These are phyloP conservation scores for Nanorana parkeri DNA, from an alignment of 2,113 vertebrate species.

Conservation along the genomic window DNA sequence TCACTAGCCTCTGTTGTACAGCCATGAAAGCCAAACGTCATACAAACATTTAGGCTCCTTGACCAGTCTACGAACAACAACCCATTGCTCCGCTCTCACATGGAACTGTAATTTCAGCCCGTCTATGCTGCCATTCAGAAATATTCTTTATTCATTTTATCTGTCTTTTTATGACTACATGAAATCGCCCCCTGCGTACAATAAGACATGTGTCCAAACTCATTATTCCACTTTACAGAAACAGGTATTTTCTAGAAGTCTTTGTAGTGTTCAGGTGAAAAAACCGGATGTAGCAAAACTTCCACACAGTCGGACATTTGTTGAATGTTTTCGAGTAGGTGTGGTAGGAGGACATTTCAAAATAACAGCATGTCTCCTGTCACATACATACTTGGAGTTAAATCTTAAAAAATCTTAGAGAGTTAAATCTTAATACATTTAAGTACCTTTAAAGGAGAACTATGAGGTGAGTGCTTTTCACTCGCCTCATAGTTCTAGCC, in stretches of 20 bases:
- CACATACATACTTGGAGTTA: no score
- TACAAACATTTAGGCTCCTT: background rate
- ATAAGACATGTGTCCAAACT: conserved; percentile 13
- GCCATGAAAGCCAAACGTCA: background rate
- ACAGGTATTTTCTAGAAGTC: background rate
- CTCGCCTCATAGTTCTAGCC: no score
- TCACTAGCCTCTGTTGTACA: background rate
- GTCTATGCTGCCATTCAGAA: background rate
- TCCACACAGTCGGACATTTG: no score
- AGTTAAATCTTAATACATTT: no score
- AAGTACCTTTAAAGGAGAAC: no score
- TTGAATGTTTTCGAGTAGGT: no score
- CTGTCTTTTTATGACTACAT: background rate
- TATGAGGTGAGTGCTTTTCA: no score
- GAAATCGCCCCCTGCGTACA: background rate
- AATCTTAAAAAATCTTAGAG: no score
- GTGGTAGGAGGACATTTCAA: no score
- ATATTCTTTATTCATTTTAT: background rate
- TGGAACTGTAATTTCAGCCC: conserved; percentile 12
- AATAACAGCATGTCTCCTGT: no score
- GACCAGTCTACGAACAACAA: background rate
- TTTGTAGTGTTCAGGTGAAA: no score
- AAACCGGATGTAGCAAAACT: no score
- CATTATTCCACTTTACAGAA: background rate
- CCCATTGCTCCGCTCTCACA: conserved; percentile 23